Conservation (phyloP, 2,797 vertebrate species). For the Antrozous pallidus region DNA sequence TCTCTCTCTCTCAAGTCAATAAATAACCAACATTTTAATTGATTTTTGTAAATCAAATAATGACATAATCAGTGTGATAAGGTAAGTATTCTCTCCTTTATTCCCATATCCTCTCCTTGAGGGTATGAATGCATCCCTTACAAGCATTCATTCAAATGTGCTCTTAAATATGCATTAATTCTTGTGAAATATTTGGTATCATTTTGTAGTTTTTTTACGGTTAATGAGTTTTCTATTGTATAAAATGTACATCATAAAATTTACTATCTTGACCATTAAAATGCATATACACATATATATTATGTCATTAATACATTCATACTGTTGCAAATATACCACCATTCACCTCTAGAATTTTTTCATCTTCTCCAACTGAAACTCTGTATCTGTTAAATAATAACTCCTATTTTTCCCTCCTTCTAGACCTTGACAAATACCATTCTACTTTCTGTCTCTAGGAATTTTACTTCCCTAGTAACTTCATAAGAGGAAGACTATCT, state of each 20-base stretch:
- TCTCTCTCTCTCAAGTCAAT: not conserved
- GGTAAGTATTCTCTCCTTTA: not conserved
- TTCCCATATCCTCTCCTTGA: not conserved
- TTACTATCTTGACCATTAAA: not conserved
- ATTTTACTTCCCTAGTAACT: constrained; percentile 6
- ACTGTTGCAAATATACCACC: not conserved
- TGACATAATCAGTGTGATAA: not conserved
- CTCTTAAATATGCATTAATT: constrained; percentile 30
- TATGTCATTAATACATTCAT: not conserved
- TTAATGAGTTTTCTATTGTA: not conserved
- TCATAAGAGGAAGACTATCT: not conserved
- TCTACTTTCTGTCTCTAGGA: not conserved
- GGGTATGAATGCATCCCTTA: too few species aligned
- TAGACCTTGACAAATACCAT: not conserved
- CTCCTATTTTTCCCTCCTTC: not conserved
- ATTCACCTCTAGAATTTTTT: not conserved
- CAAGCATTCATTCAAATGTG: not conserved
- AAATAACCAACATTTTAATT: not conserved
- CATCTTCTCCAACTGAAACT: not conserved
- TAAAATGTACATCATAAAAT: not conserved
- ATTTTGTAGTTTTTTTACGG: not conserved
- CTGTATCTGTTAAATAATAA: not conserved
- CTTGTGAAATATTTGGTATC: not conserved
- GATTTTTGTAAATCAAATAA: not conserved
- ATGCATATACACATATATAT: not conserved